Conservation (phyloP, 2,797 vertebrate species). For the Podargus strigoides region DNA sequence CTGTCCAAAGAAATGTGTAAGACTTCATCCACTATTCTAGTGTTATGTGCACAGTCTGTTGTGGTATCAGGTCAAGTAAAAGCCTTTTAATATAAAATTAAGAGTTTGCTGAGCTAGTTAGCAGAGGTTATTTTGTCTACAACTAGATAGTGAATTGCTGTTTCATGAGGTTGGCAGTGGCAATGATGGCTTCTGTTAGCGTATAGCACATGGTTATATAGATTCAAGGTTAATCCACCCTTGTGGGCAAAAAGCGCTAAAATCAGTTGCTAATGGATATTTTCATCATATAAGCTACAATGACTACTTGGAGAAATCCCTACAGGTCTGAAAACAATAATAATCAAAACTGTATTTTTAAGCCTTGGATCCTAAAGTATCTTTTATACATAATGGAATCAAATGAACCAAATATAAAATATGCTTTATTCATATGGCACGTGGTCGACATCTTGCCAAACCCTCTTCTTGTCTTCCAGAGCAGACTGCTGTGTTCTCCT, state of each 20-base stretch:
- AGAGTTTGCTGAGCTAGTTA: not conserved
- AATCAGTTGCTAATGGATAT: not conserved
- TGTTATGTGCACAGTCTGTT: not conserved
- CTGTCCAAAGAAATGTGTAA: not conserved
- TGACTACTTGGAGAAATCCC: constrained; percentile 10
- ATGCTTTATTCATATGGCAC: constrained; percentile 39
- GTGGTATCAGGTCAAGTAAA: not conserved
- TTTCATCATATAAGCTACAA: not conserved
- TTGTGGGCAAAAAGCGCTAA: not conserved
- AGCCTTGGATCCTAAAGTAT: not conserved
- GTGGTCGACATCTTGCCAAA: not conserved
- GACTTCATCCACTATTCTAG: not conserved
- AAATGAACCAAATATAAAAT: constrained; percentile 36
- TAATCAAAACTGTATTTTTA: constrained; percentile 19
- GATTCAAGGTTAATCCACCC: not conserved
- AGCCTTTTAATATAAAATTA: not conserved
- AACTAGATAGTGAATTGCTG: not conserved
- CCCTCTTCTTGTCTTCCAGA: not conserved
- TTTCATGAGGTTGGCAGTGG: not conserved
- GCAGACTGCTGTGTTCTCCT: not conserved
- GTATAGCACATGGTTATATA: not conserved
- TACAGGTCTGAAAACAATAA: constrained; percentile 32
- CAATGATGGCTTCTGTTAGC: not conserved
- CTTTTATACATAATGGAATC: constrained; percentile 39
- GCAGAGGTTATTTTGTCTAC: not conserved